Evolutionary conservation across 2,797 vertebrate species (phyloP), one percentile per base, ranked within the genome.

Genomic region (Smutsia gigantea): DNA sequence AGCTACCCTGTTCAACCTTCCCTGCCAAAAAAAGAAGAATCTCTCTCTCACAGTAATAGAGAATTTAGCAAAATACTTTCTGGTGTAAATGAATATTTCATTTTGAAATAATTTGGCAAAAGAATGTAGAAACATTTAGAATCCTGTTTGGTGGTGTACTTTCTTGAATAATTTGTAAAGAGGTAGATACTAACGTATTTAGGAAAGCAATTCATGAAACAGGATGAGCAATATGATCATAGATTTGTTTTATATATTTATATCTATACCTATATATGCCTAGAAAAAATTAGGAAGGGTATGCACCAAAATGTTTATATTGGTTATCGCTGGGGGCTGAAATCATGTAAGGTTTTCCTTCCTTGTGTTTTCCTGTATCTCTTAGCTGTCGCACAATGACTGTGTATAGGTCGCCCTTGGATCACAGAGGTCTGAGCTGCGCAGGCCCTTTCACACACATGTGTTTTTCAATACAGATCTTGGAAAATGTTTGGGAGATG

Each of bases 81-180:
- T 34, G 31, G 27, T 88, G 23, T 93, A 95, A 92, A 37, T 93
- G 94, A 68, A 71, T 92, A 78, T 7, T 95, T 96, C 17, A 91
- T 91, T 97, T 95, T 96, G 27, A 94, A 94, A 74, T 93, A 53
- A 57, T 89, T 93, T n/a, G 61, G 75, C 69, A 31, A 84, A 79
- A 92, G 29, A 91, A 29, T 46, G 8, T 46, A 46, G 42, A 46
- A 46, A 63, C 10, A 75, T 51, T 53, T 9, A 46, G 42, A 46
- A 59, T 94, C 8, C 17, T 90, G 0, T 57, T 87, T 53, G 39
- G 49, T n/a, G 37, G 14, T 77, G 21, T 74, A 71, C 21, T 92
- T 34, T 94, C 94, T 95, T 78, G 88, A 90, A 66, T 85, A 96
- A 51, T 9, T 92, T 90, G 18, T 23, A 15, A 95, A 95, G 42